These are phyloP conservation scores for Chrysemys picta DNA, from an alignment of 2,113 vertebrate species.

Conservation along the genomic window DNA sequence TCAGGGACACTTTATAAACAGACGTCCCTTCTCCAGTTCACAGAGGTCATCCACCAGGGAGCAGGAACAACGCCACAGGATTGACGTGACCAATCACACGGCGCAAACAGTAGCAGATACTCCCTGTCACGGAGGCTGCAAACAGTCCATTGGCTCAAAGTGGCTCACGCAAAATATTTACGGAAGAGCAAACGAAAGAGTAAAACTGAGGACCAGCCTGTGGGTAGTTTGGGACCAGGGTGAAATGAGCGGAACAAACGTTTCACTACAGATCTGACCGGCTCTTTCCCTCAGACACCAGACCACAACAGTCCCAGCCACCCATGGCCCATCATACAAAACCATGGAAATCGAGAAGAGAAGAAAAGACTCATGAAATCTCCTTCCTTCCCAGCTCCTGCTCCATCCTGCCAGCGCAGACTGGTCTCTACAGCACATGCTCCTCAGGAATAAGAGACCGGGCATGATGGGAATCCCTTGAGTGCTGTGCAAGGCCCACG, in stretches of 20 bases:
- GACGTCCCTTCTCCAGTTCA: not conserved
- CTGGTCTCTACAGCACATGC: not conserved
- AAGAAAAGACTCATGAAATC: no score
- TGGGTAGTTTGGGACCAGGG: no score
- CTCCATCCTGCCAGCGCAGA: not conserved
- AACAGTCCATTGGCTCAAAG: not conserved
- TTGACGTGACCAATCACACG: rapidly evolving
- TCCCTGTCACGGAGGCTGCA: not conserved
- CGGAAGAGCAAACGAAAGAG: not conserved
- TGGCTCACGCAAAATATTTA: not conserved
- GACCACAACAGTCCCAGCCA: no score
- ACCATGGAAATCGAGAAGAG: no score
- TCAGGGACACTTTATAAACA: not conserved
- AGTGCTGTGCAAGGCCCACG: not conserved
- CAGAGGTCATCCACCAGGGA: no score
- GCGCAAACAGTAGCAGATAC: no score
- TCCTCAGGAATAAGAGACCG: not conserved
- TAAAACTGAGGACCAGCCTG: no score
- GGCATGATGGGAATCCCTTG: not conserved
- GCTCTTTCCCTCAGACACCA: no score
- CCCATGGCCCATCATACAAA: no score
- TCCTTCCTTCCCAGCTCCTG: not conserved
- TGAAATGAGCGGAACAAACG: no score
- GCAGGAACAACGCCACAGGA: not conserved
- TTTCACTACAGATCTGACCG: not conserved